These are phyloP conservation scores for Malacoraja senta DNA, from an alignment of 2,797 vertebrate genomes.

Conservation along the genomic window DNA sequence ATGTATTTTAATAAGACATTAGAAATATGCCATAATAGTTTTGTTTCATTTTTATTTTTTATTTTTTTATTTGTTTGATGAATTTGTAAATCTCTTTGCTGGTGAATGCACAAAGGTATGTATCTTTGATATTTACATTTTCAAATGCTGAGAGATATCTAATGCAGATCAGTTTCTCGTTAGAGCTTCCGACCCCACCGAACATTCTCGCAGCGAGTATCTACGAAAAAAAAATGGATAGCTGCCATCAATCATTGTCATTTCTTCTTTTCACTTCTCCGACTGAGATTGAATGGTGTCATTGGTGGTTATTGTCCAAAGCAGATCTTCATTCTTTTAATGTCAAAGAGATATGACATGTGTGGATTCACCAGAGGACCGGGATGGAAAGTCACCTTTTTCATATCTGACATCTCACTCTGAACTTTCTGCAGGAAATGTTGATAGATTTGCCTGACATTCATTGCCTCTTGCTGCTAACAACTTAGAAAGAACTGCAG, in stretches of 20 bases:
- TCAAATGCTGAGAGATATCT: slow-evolving; percentile 9
- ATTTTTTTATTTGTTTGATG: slow-evolving; percentile 33
- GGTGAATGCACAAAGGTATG: slow-evolving; percentile 31
- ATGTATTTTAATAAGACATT: slow-evolving; percentile 19
- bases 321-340: slow-evolving; percentile 71
- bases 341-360: slow-evolving; percentile 89
- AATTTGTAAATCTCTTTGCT: slow-evolving; percentile 33
- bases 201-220: slow-evolving; percentile 66
- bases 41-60: slow-evolving; percentile 13
- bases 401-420: slow-evolving; percentile 50
- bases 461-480: slow-evolving; percentile 19
- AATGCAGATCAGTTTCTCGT: slow-evolving; percentile 37
- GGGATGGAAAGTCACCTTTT: slow-evolving; percentile 87
- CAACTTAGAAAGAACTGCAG: background rate
- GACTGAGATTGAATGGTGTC: slow-evolving; percentile 87
- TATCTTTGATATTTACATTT: slow-evolving; percentile 38
- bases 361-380: slow-evolving; percentile 77
- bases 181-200: slow-evolving; percentile 33
- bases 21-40: slow-evolving; percentile 26
- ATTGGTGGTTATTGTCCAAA: slow-evolving; percentile 90
- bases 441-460: background rate
- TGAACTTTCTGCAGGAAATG: slow-evolving; percentile 47
- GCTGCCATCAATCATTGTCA: slow-evolving; percentile 95
- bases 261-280: slow-evolving; percentile 73
- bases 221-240: slow-evolving; percentile 72